phyloP scores from a whole-genome alignment of 2,113 vertebrate species.

The Laticauda colubrina region DNA sequence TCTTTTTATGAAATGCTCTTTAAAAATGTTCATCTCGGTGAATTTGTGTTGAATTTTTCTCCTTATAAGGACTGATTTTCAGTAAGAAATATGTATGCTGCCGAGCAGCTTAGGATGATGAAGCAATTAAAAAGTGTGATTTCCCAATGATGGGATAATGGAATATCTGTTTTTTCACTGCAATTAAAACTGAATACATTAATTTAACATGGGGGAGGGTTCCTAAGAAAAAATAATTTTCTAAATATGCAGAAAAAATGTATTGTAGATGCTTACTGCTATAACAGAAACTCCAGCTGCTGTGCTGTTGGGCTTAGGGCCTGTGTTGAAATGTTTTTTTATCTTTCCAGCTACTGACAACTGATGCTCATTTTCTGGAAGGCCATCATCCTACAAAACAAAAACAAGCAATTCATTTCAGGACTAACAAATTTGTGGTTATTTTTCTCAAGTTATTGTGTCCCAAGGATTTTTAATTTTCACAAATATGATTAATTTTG shows the following conservation, averaged over 20 bases:
- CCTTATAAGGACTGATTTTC: constrained; percentile 15
- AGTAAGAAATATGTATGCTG: constrained; percentile 31
- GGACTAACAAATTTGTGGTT: constrained; percentile 16
- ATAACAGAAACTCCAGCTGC: constrained; percentile 94
- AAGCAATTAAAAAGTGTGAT: constrained; percentile 42
- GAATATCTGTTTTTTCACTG: background rate
- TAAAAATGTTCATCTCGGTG: constrained; percentile 24
- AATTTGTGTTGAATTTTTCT: constrained; percentile 42
- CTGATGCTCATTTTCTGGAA: constrained; percentile 87
- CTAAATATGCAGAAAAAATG: constrained; percentile 47
- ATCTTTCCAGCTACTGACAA: constrained; percentile 94
- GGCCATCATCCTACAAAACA: constrained; percentile 82
- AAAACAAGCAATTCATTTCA: constrained; percentile 30
- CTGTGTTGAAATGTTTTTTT: constrained; percentile 95
- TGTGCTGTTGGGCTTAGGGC: constrained; percentile 84
- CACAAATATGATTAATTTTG: background rate
- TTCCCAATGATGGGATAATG: constrained; percentile 23
- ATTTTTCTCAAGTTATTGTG: background rate
- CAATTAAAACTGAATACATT: constrained; percentile 49
- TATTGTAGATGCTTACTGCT: constrained; percentile 87
- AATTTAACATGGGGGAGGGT: constrained; percentile 33
- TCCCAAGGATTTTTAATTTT: background rate
- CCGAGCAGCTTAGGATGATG: constrained; percentile 37
- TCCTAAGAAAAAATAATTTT: constrained; percentile 33
- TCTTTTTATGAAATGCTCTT: constrained; percentile 25